Base-by-base conservation (phyloP, 2,113 vertebrate species). In the Phyllostomus hastatus region DNA sequence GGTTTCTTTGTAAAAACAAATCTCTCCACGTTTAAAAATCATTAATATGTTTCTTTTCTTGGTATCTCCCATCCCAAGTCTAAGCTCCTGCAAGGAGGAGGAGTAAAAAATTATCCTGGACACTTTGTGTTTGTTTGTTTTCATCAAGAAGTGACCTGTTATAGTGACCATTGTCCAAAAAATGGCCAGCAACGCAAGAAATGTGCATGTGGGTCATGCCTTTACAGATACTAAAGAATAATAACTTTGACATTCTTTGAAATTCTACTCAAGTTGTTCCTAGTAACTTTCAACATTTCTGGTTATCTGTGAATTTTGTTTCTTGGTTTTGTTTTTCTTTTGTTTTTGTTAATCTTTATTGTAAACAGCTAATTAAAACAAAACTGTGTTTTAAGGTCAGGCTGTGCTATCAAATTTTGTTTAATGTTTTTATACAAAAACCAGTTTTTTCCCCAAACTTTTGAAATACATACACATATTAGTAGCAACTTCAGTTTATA, bases 161-260 rank as follows among this genome's bases (percentile, higher is more conserved):
- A 57, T 7, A 90, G 7, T 69, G 16, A 7, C 14, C 22, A 67
- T 95, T 93, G 26, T 87, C 57, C 31, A 79, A 57, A 26, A 17
- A 91, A 50, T 52, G 90, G 16, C 67, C 31, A 94, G 10, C 50
- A 72, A 67, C 28, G 70, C 66, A 83, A 16, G 66, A 85, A 88
- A 61, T 59, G 38, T 59, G 70, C 5, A n/a, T 31, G 11, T 82
- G 33, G 12, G 28, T 66, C 22, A 57, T 73, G 31, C n/a, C 48
- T 97, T 94, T 91, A 72, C 80, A 84, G 76, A 66, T 89, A 76
- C 24, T 64, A 88, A 93, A 76, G 64, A 84, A 54, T 46, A 88
- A 6, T 67, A 28, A 41, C 38, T 61, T 91, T 83, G 50, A 35
- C 38, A 88, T 72, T 80, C 35, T 92, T 94, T 57, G n/a, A 95